phyloP scores from a whole-genome alignment of 1,140 invertebrate genomes.

The Charaxes varanes region DNA sequence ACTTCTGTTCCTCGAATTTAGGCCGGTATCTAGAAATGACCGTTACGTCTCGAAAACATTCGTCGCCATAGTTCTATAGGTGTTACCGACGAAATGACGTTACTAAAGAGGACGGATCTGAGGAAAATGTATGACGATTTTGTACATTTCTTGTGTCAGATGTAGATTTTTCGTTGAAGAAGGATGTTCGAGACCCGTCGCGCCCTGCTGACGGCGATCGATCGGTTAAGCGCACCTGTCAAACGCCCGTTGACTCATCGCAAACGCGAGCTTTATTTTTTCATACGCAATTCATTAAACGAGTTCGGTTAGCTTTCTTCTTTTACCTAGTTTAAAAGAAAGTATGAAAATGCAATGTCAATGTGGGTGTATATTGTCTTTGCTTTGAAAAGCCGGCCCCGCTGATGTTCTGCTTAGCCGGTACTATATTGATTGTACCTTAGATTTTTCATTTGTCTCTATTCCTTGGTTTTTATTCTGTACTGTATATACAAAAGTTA shows the following conservation, averaged over 20 bases:
- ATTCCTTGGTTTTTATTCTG: too few species aligned
- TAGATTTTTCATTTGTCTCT: too few species aligned
- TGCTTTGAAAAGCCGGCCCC: conserved; percentile 4
- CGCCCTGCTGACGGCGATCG: conserved; percentile 50
- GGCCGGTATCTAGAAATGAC: conserved; percentile 12
- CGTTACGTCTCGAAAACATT: conserved; percentile 46
- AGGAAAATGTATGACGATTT: too few species aligned
- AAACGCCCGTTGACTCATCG: conserved; percentile 68
- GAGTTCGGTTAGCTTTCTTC: conserved; percentile 30
- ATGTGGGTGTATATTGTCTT: background rate
- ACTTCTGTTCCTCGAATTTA: conserved; percentile 1
- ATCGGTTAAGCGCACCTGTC: conserved; percentile 66
- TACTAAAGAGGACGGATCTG: too few species aligned
- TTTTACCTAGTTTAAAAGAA: too few species aligned
- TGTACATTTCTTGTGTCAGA: too few species aligned
- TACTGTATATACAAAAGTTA: too few species aligned
- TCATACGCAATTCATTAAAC: conserved; percentile 54
- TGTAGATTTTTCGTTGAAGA: background rate
- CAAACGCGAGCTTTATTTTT: conserved; percentile 35
- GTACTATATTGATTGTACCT: too few species aligned
- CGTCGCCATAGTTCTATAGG: conserved; percentile 64
- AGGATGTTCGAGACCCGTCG: conserved; percentile 22
- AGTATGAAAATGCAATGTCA: background rate
- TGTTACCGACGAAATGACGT: conserved; percentile 62
- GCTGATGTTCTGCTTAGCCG: too few species aligned